Evolutionary conservation across 92 coral and sea anemone species (phyloP), one percentile per base, ranked within the genome.

Genomic region (Chrysogorgia sp.): DNA sequence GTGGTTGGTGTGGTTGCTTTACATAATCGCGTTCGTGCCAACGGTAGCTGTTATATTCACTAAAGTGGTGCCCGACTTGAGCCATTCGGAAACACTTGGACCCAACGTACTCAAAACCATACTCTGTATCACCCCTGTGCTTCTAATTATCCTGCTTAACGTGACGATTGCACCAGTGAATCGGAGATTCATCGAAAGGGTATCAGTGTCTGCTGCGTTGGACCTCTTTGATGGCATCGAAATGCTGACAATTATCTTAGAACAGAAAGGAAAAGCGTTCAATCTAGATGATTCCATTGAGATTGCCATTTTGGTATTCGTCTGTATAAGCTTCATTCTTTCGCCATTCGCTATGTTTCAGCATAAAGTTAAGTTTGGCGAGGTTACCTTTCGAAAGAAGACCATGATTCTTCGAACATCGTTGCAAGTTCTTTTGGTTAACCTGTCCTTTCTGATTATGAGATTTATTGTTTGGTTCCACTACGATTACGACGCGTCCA

Each of bases 21-120:
- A 82, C 53, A 49, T 60, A 0, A 0, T 61, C 7, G 76, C 69
- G 3, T 74, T 82, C 43, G 86, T 75, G 40, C 7, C 58, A 33
- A 48, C 45, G 0, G 76, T 83, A 3, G 82, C 49, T 2, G 29
- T 71, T 0, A 76, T 83, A 65, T 75, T 83, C 26, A 30, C 58
- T 19, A 34, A 64, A 63, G 82, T 63, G 8, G 77, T 83, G 4
- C 86, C 77, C 31, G 83, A 62, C 25, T 81, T 89, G 26, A 76
- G 61, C 19, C 80, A 64, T 0, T 19, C 47, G 0, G 80, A 58
- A 2, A 25, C 67, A 0, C 40, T 41, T 47, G 94, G 94, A 17
- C 94, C 94, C 29, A 87, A 82, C 69, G 67, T 84, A 4, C 40
- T 92, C 57, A 86, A 81, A 65, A 79, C 79, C 33, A 87, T 87